phyloP scores from a whole-genome alignment of 2,888 invertebrate genomes.

The Aphodius granarius region DNA sequence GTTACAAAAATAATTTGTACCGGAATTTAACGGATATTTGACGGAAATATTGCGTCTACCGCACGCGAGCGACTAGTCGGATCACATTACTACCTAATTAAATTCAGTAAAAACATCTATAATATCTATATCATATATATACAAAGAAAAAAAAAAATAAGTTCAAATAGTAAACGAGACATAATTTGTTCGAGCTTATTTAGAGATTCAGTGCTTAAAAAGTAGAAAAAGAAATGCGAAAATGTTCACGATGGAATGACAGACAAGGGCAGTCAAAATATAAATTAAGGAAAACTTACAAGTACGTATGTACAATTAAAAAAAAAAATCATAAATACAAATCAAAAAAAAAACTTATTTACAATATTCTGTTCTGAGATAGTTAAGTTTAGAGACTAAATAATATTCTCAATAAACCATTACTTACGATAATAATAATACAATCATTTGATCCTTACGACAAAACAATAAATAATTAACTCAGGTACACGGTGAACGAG shows the following conservation, averaged over 20 bases:
- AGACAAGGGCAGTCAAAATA: not conserved
- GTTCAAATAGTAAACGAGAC: not conserved
- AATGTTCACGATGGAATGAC: not conserved
- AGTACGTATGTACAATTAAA: not conserved
- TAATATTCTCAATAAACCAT: not conserved
- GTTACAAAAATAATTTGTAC: constrained; percentile 40
- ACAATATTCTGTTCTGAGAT: not conserved
- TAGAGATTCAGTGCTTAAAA: not conserved
- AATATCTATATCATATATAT: constrained; percentile 20
- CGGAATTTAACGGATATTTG: constrained; percentile 26
- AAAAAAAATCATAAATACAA: not conserved
- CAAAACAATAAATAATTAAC: constrained; percentile 13
- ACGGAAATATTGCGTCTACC: constrained; percentile 30
- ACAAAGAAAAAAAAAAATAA: constrained; percentile 8
- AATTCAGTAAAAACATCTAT: constrained; percentile 36
- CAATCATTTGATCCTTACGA: constrained; percentile 1
- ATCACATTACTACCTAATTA: constrained; percentile 51
- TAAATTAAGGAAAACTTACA: not conserved
- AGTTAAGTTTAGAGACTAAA: not conserved
- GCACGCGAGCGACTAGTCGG: constrained; percentile 49
- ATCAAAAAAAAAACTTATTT: not conserved
- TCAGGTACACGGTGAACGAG: constrained; percentile 31
- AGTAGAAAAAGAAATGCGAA: not conserved
- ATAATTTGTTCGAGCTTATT: not conserved
- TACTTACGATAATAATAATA: constrained; percentile 3